Percentiles rank a stretch among this genome's conserved stretches.
phyloP scores from a whole-genome alignment of 2,797 vertebrate species.

The Sphenopsis melanotis region DNA sequence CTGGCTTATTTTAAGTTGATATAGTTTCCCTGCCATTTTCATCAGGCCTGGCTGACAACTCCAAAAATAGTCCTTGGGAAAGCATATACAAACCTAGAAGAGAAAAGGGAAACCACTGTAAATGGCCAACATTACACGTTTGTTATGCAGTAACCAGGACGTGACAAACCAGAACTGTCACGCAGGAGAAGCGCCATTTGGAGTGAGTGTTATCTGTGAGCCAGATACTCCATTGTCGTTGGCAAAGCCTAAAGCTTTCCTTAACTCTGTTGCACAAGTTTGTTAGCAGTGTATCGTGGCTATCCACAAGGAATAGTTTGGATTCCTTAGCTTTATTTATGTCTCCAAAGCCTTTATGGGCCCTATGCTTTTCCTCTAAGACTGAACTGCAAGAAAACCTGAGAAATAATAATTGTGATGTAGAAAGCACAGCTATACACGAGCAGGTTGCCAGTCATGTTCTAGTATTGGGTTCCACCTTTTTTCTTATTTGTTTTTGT shows the following conservation, averaged over 20 bases:
- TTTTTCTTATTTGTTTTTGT: background rate
- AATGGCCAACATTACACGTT: background rate
- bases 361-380: background rate
- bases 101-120: background rate
- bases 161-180: background rate
- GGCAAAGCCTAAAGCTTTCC: background rate
- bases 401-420: background rate
- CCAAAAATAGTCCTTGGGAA: background rate
- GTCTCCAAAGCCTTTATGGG: background rate
- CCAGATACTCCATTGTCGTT: background rate
- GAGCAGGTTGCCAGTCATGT: background rate
- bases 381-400: background rate
- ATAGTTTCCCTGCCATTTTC: conserved; percentile 22
- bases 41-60: conserved; percentile 37
- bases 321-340: background rate
- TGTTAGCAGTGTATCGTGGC: background rate
- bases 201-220: background rate
- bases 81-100: background rate
- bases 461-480: background rate
- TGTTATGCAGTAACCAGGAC: background rate
- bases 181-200: rapidly evolving
- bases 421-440: background rate
- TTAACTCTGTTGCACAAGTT: background rate
- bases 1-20: conserved; percentile 45
- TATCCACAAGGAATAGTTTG: background rate